Evolutionary conservation across 2,797 vertebrate species (phyloP).

Genomic region (Momotus momota): DNA sequence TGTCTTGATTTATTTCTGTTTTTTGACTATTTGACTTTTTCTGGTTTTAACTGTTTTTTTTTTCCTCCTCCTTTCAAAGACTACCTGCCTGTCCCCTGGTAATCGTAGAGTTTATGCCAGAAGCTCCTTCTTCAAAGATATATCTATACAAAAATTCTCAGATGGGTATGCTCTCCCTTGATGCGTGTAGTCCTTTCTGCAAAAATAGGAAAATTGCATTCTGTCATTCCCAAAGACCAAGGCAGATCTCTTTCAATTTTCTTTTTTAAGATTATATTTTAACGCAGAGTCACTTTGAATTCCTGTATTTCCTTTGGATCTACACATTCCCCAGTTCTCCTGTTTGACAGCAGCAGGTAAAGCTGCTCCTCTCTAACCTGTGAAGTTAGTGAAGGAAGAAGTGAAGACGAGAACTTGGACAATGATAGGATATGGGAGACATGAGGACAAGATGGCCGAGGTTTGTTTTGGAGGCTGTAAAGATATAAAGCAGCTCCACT

Average conservation of each 20-base stretch:
- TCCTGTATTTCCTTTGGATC: neutral
- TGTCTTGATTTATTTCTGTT: slow-evolving; percentile 20
- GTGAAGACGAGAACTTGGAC: neutral
- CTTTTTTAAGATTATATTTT: slow-evolving; percentile 26
- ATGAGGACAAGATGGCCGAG: neutral
- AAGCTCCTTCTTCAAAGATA: slow-evolving; percentile 37
- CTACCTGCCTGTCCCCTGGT: slow-evolving; percentile 18
- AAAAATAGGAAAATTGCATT: slow-evolving; percentile 13
- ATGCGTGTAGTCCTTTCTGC: slow-evolving; percentile 23
- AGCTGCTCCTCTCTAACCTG: neutral
- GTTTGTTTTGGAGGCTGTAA: neutral
- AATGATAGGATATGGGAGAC: neutral
- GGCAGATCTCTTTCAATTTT: neutral
- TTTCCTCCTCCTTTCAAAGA: neutral
- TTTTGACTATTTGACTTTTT: slow-evolving; percentile 5
- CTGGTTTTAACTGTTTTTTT: neutral
- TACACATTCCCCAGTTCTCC: neutral
- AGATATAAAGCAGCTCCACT: neutral
- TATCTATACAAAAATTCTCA: slow-evolving; percentile 36
- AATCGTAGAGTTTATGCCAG: slow-evolving; percentile 36
- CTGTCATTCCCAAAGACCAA: slow-evolving; percentile 19
- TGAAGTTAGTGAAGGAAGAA: neutral
- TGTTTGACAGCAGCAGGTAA: slow-evolving; percentile 1
- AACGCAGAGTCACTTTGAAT: slow-evolving; percentile 32
- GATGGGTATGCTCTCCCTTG: slow-evolving; percentile 7